phyloP scores from a whole-genome alignment of 2,888 invertebrate species.

The Eueremaeus valkanovi region DNA sequence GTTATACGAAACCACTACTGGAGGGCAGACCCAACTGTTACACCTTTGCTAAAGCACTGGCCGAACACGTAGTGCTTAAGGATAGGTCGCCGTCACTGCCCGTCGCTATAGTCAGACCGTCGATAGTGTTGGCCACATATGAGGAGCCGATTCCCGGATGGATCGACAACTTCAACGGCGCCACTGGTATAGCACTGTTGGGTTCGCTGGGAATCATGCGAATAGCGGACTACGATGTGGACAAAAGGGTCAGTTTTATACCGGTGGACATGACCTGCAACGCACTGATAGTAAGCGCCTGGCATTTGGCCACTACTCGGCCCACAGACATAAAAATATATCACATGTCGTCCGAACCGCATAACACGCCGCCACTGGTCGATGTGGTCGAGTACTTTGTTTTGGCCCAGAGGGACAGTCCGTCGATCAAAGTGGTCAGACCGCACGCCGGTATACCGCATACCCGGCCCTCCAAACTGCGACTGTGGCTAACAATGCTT shows the following conservation, averaged over 20 bases:
- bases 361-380: background rate
- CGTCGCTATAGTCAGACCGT: slow-evolving; percentile 56
- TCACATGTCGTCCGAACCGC: slow-evolving; percentile 9
- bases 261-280: slow-evolving; percentile 36
- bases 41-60: slow-evolving; percentile 58
- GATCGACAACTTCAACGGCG: slow-evolving; percentile 55
- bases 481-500: slow-evolving; percentile 6
- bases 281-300: slow-evolving; percentile 30
- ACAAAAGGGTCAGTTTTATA: slow-evolving; percentile 29
- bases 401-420: background rate
- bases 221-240: slow-evolving; percentile 50
- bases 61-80: slow-evolving; percentile 53
- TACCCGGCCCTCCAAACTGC: background rate
- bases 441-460: slow-evolving; percentile 1
- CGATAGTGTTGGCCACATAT: slow-evolving; percentile 55
- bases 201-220: slow-evolving; percentile 39
- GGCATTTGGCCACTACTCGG: slow-evolving; percentile 20
- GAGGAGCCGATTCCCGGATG: slow-evolving; percentile 52
- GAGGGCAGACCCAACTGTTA: slow-evolving; percentile 57
- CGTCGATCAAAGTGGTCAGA: slow-evolving; percentile 7
- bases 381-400: slow-evolving; percentile 2
- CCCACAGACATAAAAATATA: slow-evolving; percentile 20
- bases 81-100: slow-evolving; percentile 54
- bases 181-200: slow-evolving; percentile 50
- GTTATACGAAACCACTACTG: slow-evolving; percentile 51